Percentiles rank a stretch among this genome's conserved stretches.
phyloP scores from a whole-genome alignment of 2,888 invertebrate species.

The Chirona hameri region DNA sequence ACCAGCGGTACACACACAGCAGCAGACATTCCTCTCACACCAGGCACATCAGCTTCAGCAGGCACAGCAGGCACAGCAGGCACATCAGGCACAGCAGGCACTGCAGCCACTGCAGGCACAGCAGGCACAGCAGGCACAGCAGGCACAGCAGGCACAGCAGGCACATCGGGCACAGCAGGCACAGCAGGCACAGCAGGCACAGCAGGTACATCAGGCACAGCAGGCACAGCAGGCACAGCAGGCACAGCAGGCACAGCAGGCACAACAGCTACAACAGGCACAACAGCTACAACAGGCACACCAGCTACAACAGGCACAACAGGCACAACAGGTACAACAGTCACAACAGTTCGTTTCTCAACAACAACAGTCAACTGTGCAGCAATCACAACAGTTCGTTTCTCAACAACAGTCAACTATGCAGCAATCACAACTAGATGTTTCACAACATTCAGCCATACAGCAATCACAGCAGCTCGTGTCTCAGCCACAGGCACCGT shows the following conservation, averaged over 20 bases:
- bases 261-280: background rate
- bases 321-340: conserved; percentile 1
- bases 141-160: conserved; percentile 3
- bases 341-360: conserved; percentile 11
- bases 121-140: conserved; percentile 23
- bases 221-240: background rate
- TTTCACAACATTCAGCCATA: background rate
- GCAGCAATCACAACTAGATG: background rate
- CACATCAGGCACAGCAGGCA: background rate
- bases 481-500: background rate
- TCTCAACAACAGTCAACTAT: background rate
- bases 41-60: background rate
- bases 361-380: background rate
- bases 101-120: background rate
- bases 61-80: background rate
- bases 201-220: conserved; percentile 9
- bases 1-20: background rate
- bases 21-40: background rate
- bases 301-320: conserved; percentile 24
- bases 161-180: background rate
- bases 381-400: background rate
- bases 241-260: background rate
- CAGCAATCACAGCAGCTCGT: background rate
- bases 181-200: background rate
- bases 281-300: background rate